Evolutionary conservation across 2,113 vertebrate genomes (phyloP).

Genomic region (Centrocercus urophasianus): DNA sequence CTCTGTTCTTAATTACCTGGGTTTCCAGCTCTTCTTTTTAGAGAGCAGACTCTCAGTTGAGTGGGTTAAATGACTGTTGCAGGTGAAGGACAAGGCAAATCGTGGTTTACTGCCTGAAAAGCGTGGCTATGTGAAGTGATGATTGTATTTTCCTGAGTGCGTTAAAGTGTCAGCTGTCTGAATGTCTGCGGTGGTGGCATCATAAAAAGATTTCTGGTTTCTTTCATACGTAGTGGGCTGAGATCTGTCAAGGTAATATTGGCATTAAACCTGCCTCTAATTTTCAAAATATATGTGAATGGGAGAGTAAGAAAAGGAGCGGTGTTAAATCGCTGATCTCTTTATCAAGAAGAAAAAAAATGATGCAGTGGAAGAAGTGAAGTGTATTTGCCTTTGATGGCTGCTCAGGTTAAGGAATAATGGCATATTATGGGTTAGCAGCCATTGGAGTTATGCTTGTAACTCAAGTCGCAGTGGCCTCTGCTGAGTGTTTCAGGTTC

Average conservation of each 20-base stretch:
- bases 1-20: slow-evolving; percentile 23
- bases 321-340: neutral
- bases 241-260: neutral
- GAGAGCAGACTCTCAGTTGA: neutral
- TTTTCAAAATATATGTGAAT: neutral
- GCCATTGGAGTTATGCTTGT: neutral
- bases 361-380: neutral
- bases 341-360: neutral
- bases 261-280: neutral
- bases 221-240: neutral
- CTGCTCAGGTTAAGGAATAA: neutral
- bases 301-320: neutral
- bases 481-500: neutral
- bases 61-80: slow-evolving; percentile 45
- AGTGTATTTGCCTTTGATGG: neutral
- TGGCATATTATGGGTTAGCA: neutral
- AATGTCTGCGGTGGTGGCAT: neutral
- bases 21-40: slow-evolving; percentile 13
- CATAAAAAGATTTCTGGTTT: neutral
- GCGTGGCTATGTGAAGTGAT: slow-evolving; percentile 3
- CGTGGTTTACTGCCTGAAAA: slow-evolving; percentile 39
- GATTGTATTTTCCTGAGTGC: slow-evolving; percentile 14
- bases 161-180: slow-evolving; percentile 5
- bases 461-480: neutral
- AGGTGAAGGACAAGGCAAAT: slow-evolving; percentile 45